These are phyloP conservation scores for Hyperopisus bebe DNA, from an alignment of 2,113 vertebrate genomes.

Conservation along the genomic window DNA sequence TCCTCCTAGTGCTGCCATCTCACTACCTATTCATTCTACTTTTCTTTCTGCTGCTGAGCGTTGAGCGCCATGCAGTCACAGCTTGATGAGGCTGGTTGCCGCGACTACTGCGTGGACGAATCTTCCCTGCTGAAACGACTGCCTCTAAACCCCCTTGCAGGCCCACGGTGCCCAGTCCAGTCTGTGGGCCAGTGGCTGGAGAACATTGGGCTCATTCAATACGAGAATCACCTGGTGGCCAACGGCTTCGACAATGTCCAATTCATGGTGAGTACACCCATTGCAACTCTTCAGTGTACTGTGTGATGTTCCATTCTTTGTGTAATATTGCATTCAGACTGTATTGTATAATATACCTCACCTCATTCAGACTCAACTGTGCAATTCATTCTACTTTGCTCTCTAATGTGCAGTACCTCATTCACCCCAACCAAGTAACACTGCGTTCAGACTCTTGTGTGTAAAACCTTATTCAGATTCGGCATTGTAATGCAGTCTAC, in stretches of 20 bases:
- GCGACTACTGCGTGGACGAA: conserved; percentile 97
- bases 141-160: conserved; percentile 96
- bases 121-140: conserved; percentile 95
- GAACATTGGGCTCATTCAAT: conserved; percentile 96
- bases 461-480: not conserved
- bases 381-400: not conserved
- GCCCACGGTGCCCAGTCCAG: conserved; percentile 91
- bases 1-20: not conserved
- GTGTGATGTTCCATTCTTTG: not conserved
- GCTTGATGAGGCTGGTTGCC: conserved; percentile 96
- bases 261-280: conserved; percentile 84
- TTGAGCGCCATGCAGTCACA: conserved; percentile 91
- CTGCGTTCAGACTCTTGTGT: not conserved
- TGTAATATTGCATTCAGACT: not conserved
- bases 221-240: conserved; percentile 97
- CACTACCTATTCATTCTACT: not conserved
- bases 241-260: conserved; percentile 98
- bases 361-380: not conserved
- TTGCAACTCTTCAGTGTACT: not conserved
- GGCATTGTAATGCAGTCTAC: not conserved
- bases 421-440: not conserved
- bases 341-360: not conserved
- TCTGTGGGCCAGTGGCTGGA: conserved; percentile 97
- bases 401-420: not conserved
- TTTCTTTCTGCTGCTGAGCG: conserved; percentile 38